Conservation (phyloP, 2,888 invertebrate species). For the Synanthedon vespiformis region DNA sequence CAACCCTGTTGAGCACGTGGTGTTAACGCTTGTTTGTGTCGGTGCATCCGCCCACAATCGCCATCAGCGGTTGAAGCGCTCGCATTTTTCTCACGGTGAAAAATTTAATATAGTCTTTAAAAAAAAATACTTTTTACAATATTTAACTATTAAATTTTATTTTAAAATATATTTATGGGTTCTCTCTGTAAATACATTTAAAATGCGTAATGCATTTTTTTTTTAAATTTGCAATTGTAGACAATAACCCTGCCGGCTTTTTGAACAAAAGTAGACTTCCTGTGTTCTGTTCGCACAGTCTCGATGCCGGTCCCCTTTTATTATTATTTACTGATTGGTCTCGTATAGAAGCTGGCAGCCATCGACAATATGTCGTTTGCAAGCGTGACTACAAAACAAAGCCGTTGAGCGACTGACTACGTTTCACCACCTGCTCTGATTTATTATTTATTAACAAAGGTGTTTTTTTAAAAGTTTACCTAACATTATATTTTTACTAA, state of each 20-base stretch:
- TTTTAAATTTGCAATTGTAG: conserved; percentile 7
- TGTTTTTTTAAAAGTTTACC: conserved; percentile 3
- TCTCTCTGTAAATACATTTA: background rate
- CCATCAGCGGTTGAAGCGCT: conserved; percentile 38
- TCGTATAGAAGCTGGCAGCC: conserved; percentile 56
- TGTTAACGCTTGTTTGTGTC: conserved; percentile 36
- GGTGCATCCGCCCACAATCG: conserved; percentile 48
- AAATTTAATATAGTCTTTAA: no score
- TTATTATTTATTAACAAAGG: conserved; percentile 21
- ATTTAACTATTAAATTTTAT: no score
- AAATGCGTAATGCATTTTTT: background rate
- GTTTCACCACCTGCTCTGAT: conserved; percentile 52
- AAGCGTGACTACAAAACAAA: conserved; percentile 66
- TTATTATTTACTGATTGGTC: conserved; percentile 65
- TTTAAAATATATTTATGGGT: background rate
- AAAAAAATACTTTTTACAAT: no score
- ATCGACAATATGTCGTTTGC: conserved; percentile 65
- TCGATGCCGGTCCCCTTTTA: conserved; percentile 49
- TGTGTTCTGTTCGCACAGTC: conserved; percentile 58
- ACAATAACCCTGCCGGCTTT: conserved; percentile 23
- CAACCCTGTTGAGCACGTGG: conserved; percentile 42
- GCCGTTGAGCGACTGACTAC: conserved; percentile 49
- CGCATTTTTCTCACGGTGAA: conserved; percentile 53
- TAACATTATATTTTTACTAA: background rate
- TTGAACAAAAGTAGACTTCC: conserved; percentile 52